Evolutionary conservation across 2,797 vertebrate genomes (phyloP).

Genomic region (Malurus leucopterus): DNA sequence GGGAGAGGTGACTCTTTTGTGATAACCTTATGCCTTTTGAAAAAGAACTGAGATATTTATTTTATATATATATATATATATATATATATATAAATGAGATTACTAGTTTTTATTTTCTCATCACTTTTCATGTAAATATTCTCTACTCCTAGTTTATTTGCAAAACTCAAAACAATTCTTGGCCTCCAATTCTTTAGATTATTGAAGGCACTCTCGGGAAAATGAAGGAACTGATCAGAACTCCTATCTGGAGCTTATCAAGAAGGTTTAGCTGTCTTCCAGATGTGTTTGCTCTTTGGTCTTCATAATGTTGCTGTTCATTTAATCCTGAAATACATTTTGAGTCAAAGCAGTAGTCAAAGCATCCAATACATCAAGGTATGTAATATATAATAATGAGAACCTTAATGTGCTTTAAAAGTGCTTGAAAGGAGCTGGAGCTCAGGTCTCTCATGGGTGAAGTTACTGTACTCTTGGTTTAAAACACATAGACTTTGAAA

Average conservation of each 20-base stretch:
- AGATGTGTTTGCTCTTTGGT: background rate
- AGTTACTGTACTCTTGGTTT: background rate
- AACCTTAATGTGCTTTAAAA: background rate
- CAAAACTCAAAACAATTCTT: background rate
- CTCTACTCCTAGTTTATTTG: background rate
- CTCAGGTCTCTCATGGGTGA: background rate
- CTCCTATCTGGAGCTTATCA: background rate
- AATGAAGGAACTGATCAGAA: background rate
- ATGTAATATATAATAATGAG: background rate
- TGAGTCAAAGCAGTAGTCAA: background rate
- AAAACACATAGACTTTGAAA: background rate
- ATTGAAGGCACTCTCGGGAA: background rate
- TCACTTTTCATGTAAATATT: background rate
- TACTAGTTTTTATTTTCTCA: background rate
- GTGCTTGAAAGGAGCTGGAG: background rate
- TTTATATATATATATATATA: background rate
- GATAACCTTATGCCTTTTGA: background rate
- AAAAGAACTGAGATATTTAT: background rate
- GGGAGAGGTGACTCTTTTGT: background rate
- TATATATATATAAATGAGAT: background rate
- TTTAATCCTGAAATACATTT: background rate
- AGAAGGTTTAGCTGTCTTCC: background rate
- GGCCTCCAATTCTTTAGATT: background rate
- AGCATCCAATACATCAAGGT: background rate
- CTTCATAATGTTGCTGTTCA: background rate